A percentile compares a stretch with the other conserved stretches of the same genome.
Evolutionary conservation across 2,888 invertebrate genomes (phyloP).

Genomic region (Scaptomyza flava): DNA sequence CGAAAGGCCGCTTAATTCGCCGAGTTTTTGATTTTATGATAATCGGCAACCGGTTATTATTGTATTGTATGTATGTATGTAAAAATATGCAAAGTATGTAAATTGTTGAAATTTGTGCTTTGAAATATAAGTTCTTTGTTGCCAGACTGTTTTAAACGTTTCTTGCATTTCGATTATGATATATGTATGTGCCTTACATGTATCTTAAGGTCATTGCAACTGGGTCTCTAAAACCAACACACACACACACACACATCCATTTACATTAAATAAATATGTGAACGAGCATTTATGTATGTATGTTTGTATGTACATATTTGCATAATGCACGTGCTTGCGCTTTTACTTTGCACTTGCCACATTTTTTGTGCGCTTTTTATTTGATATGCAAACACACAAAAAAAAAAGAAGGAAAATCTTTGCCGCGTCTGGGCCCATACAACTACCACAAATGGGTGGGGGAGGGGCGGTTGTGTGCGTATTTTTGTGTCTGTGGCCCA

Average conservation of each 20-base stretch:
- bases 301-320: slow-evolving; percentile 23
- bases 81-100: neutral
- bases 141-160: neutral
- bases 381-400: slow-evolving; percentile 37
- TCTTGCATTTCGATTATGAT: neutral
- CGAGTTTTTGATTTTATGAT: slow-evolving; percentile 22
- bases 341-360: slow-evolving; percentile 73
- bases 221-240: slow-evolving; percentile 7
- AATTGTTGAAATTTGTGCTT: too few species aligned
- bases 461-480: slow-evolving; percentile 11
- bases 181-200: neutral
- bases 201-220: slow-evolving; percentile 32
- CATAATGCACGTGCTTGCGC: slow-evolving; percentile 59
- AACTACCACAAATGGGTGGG: slow-evolving; percentile 36
- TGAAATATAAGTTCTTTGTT: neutral
- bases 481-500: slow-evolving; percentile 44
- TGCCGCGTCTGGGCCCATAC: slow-evolving; percentile 40
- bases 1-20: slow-evolving; percentile 20
- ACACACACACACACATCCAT: neutral
- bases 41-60: slow-evolving; percentile 38
- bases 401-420: slow-evolving; percentile 43
- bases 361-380: slow-evolving; percentile 48
- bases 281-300: slow-evolving; percentile 1
- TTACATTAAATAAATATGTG: too few species aligned
- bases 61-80: neutral